Evolutionary conservation across 2,113 vertebrate genomes (phyloP).

Genomic region (Leptosomus discolor): DNA sequence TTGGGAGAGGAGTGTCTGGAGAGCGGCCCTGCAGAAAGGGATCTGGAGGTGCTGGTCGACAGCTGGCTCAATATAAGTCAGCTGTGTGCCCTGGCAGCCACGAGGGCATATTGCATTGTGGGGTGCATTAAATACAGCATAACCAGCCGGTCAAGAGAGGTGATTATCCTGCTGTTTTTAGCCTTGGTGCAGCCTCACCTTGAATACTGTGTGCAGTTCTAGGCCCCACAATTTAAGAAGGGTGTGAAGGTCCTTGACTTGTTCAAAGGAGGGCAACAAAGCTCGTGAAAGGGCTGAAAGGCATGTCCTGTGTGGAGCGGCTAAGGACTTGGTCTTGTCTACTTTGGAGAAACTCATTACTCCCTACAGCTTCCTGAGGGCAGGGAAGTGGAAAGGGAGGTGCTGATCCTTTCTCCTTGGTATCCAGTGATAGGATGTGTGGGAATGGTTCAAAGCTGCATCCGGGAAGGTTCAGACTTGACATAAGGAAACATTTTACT

Average conservation of each 20-base stretch:
- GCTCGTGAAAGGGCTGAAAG: neutral
- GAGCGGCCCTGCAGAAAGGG: neutral
- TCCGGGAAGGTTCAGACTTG: neutral
- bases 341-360: neutral
- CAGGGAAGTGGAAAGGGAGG: neutral
- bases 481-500: neutral
- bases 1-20: neutral
- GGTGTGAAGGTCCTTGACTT: neutral
- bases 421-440: neutral
- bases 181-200: neutral
- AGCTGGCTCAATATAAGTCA: neutral
- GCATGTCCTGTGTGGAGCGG: neutral
- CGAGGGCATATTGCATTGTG: neutral
- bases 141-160: neutral
- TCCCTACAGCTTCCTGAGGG: neutral
- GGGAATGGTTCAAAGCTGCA: neutral
- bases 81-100: neutral
- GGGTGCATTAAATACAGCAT: neutral
- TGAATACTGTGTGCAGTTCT: neutral
- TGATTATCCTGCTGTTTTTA: neutral
- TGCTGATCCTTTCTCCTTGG: neutral
- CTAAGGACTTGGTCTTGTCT: neutral
- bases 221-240: neutral
- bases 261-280: neutral
- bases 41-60: neutral